These are phyloP conservation scores for Caretta caretta DNA, from an alignment of 2,113 vertebrate genomes.

Conservation along the genomic window DNA sequence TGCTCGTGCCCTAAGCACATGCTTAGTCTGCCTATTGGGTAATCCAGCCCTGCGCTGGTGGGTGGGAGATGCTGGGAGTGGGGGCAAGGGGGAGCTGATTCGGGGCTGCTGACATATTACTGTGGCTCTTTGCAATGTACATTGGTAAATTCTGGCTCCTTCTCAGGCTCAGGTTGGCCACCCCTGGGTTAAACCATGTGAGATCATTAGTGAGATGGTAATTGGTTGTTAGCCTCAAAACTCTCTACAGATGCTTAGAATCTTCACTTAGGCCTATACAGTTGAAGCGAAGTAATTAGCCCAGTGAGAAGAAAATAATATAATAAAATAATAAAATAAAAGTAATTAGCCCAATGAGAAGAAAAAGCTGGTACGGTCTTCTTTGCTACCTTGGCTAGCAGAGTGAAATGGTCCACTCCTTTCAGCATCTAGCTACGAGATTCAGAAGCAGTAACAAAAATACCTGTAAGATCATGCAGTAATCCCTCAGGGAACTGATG, in stretches of 20 bases:
- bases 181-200: neutral
- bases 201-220: neutral
- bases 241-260: neutral
- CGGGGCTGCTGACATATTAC: no score
- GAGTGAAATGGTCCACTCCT: neutral
- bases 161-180: no score
- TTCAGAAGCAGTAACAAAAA: neutral
- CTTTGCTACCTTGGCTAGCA: neutral
- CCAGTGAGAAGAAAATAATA: no score
- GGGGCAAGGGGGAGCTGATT: no score
- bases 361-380: neutral
- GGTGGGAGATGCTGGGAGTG: no score
- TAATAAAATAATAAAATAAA: no score
- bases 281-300: neutral
- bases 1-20: no score
- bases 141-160: no score
- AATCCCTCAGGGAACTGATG: no score
- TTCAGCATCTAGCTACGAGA: neutral
- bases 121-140: no score
- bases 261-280: neutral
- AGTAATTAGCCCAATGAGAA: neutral
- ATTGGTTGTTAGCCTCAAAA: neutral
- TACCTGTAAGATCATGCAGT: neutral
- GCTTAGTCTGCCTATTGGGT: no score
- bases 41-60: no score